phyloP scores from a whole-genome alignment of 2,888 invertebrate species.

The Kryphioiulus occultus region DNA sequence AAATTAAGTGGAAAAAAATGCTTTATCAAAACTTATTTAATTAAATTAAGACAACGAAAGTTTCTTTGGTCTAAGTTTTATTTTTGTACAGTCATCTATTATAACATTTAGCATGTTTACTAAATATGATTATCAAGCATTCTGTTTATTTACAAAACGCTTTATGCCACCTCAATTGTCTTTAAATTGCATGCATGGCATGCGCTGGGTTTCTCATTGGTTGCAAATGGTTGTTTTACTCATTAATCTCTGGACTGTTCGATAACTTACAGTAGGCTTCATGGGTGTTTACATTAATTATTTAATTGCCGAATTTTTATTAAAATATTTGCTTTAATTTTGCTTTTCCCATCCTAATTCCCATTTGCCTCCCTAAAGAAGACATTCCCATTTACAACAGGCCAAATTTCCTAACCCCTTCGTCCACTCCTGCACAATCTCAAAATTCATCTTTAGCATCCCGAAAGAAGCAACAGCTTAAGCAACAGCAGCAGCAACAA shows the following conservation, averaged over 20 bases:
- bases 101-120: neutral
- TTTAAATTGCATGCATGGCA: neutral
- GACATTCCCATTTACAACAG: constrained; percentile 51
- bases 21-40: no score
- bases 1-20: neutral
- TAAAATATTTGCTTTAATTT: neutral
- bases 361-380: neutral
- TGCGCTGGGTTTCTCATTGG: neutral
- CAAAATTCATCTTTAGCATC: constrained; percentile 50
- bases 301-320: neutral
- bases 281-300: neutral
- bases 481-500: neutral
- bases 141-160: neutral
- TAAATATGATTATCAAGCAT: neutral
- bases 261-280: neutral
- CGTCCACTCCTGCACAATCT: constrained; percentile 48
- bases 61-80: neutral
- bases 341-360: neutral
- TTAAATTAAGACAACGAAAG: no score
- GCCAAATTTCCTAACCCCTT: constrained; percentile 49
- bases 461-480: constrained; percentile 45
- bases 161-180: neutral
- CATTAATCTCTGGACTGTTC: neutral
- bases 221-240: neutral
- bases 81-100: neutral